Conservation (phyloP, 2,113 vertebrate species). For the Fulica atra region DNA sequence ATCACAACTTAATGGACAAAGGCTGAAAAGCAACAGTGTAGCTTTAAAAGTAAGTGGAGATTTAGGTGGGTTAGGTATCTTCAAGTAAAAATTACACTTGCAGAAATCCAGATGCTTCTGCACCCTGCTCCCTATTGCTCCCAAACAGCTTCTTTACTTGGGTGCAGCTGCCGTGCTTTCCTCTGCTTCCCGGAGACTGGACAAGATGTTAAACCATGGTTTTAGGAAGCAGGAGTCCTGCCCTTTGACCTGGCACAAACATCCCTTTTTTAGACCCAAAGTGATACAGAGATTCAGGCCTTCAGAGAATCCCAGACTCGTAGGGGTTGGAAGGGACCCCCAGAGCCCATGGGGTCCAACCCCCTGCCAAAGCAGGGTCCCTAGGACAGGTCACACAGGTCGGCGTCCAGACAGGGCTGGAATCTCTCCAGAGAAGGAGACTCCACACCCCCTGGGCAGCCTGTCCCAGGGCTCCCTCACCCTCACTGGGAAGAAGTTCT, state of each 20-base stretch:
- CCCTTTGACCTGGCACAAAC: background rate
- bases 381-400: too few relatives aligned
- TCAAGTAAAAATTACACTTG: background rate
- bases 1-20: background rate
- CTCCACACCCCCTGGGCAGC: too few relatives aligned
- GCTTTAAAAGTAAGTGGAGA: background rate
- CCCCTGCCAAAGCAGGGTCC: too few relatives aligned
- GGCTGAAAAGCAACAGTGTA: background rate
- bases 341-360: too few relatives aligned
- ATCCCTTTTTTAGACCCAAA: background rate
- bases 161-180: background rate
- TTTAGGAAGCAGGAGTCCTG: background rate
- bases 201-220: background rate
- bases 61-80: background rate
- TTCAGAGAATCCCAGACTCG: background rate
- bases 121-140: background rate
- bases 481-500: too few relatives aligned
- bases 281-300: background rate
- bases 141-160: background rate
- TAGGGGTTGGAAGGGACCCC: too few relatives aligned
- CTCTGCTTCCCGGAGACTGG: background rate
- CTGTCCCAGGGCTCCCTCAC: too few relatives aligned
- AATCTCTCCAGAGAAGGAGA: too few relatives aligned
- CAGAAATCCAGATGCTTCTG: background rate
- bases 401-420: too few relatives aligned